These are phyloP conservation scores for Neoitamus cyanurus DNA, from an alignment of 2,888 invertebrate genomes.

Conservation along the genomic window DNA sequence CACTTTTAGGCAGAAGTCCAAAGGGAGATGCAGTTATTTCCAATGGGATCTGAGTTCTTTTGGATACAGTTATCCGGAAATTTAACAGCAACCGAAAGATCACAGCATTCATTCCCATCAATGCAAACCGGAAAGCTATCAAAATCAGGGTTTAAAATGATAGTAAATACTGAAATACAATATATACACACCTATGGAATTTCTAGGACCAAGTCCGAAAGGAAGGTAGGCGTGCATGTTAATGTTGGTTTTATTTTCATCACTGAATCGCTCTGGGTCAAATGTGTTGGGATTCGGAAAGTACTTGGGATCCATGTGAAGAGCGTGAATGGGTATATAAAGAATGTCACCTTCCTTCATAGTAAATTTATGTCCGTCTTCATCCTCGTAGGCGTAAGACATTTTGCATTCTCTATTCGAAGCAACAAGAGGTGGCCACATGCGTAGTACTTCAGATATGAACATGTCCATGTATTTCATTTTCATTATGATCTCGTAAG, in stretches of 20 bases:
- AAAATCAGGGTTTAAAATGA: no score
- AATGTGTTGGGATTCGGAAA: constrained; percentile 70
- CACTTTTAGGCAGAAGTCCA: constrained; percentile 58
- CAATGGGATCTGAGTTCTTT: constrained; percentile 59
- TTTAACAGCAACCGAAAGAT: constrained; percentile 61
- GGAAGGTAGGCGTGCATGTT: constrained; percentile 68
- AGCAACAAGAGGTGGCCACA: constrained; percentile 68
- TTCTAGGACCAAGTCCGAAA: constrained; percentile 72
- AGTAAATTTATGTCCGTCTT: constrained; percentile 57
- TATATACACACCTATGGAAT: constrained; percentile 69
- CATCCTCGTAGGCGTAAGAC: constrained; percentile 65
- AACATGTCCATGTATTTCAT: constrained; percentile 72
- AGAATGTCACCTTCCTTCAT: constrained; percentile 59
- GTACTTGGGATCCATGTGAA: constrained; percentile 69
- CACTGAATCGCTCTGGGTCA: constrained; percentile 72
- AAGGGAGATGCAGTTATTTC: constrained; percentile 56
- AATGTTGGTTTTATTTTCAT: constrained; percentile 69
- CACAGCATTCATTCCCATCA: constrained; percentile 62
- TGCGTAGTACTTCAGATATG: constrained; percentile 68
- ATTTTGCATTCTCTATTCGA: constrained; percentile 69
- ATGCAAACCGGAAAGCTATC: constrained; percentile 62
- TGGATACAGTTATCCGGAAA: constrained; percentile 57
- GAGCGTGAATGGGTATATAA: constrained; percentile 63
- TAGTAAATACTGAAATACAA: background rate
- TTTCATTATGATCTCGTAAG: constrained; percentile 69